phyloP scores from a whole-genome alignment of 2,113 vertebrate species.

The Protobothrops flavoviridis region DNA sequence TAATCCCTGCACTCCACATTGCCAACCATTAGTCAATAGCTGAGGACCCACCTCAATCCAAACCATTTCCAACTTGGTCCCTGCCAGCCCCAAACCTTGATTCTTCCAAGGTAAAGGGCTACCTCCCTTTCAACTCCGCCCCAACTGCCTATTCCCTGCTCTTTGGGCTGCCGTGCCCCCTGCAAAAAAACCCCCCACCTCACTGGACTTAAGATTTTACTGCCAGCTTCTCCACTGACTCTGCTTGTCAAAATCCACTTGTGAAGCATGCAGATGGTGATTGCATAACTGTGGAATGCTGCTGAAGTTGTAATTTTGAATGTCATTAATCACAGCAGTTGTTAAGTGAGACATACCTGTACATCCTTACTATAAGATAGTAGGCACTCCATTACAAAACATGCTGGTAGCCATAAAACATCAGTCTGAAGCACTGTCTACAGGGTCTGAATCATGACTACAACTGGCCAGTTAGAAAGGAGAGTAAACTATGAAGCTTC shows the following conservation, averaged over 20 bases:
- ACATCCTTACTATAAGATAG: not conserved
- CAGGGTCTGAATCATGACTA: not conserved
- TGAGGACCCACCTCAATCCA: not conserved
- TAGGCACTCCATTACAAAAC: not conserved
- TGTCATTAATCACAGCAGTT: not conserved
- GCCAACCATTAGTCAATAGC: not conserved
- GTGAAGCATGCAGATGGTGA: not conserved
- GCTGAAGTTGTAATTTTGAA: not conserved
- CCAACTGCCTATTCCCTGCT: not conserved
- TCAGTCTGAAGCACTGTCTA: not conserved
- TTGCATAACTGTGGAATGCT: not conserved
- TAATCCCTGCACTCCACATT: not conserved
- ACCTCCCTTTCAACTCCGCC: not conserved
- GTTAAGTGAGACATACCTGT: not conserved
- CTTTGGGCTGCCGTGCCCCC: not conserved
- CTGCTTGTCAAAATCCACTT: not conserved
- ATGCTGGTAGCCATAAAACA: not conserved
- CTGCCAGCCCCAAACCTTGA: not conserved
- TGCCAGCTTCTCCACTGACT: not conserved
- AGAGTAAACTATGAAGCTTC: not conserved
- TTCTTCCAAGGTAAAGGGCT: not conserved
- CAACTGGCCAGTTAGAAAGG: not conserved
- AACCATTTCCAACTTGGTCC: not conserved
- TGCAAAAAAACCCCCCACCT: not conserved
- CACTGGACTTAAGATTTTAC: not conserved